A percentile compares a stretch with the other conserved stretches of the same genome.
phyloP scores from a whole-genome alignment of 2,888 invertebrate species.

The Microchrysa polita region DNA sequence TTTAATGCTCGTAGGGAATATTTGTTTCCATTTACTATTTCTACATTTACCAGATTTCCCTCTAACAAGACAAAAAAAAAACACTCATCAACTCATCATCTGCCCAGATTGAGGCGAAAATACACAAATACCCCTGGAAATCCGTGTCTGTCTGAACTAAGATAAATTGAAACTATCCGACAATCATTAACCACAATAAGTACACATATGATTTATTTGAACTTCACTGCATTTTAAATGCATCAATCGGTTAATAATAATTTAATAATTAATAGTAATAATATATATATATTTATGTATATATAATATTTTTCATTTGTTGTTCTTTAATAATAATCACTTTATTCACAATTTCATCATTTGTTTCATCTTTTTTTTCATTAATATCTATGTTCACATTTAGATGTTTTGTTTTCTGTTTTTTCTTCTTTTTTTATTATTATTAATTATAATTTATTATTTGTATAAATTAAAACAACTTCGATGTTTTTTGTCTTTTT shows the following conservation, averaged over 20 bases:
- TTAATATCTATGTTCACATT: constrained; percentile 49
- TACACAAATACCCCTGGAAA: background rate
- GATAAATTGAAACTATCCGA: constrained; percentile 38
- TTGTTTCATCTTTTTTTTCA: constrained; percentile 34
- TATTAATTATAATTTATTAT: constrained; percentile 26
- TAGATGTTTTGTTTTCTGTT: too few relatives aligned
- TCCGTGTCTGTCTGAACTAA: background rate
- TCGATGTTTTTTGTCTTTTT: constrained; percentile 41
- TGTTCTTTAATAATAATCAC: constrained; percentile 46
- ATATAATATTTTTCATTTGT: constrained; percentile 41
- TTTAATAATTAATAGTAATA: constrained; percentile 45
- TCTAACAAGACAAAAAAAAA: too few relatives aligned
- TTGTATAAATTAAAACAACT: constrained; percentile 42
- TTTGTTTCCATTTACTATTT: too few relatives aligned
- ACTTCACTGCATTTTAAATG: constrained; percentile 47
- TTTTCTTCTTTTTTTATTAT: too few relatives aligned
- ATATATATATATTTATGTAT: constrained; percentile 46
- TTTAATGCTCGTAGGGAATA: too few relatives aligned
- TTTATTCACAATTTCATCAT: constrained; percentile 49
- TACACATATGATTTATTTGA: constrained; percentile 51
- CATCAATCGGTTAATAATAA: constrained; percentile 48
- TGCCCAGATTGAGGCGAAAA: too few relatives aligned
- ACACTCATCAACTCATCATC: too few relatives aligned
- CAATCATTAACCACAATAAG: constrained; percentile 49
- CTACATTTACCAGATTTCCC: too few relatives aligned